phyloP scores from a whole-genome alignment of 2,113 vertebrate genomes.

The Falcunculus frontatus region DNA sequence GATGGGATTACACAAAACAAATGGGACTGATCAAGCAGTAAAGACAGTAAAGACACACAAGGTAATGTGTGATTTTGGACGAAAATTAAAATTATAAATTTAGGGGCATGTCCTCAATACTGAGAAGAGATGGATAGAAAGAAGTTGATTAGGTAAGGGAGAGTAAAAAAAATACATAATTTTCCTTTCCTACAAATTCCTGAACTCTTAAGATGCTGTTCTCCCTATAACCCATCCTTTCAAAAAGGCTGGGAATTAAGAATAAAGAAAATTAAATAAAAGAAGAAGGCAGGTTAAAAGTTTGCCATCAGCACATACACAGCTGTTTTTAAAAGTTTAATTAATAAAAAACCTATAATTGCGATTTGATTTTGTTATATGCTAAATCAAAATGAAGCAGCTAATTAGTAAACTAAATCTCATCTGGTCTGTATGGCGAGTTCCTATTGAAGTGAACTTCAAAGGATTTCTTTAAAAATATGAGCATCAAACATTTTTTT shows the following conservation, averaged over 20 bases:
- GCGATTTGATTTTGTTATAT: constrained; percentile 31
- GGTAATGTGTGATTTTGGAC: neutral
- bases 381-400: constrained; percentile 37
- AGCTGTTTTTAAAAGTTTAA: constrained; percentile 15
- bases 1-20: neutral
- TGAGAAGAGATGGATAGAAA: neutral
- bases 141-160: neutral
- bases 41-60: neutral
- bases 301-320: neutral
- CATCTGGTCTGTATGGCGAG: neutral
- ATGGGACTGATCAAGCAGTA: neutral
- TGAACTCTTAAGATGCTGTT: neutral
- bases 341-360: constrained; percentile 7
- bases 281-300: constrained; percentile 8
- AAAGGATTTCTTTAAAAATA: constrained; percentile 54
- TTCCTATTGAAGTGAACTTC: constrained; percentile 64
- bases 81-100: neutral
- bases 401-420: constrained; percentile 55
- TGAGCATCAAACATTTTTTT: constrained; percentile 58
- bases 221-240: neutral
- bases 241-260: neutral
- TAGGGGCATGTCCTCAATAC: neutral
- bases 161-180: neutral
- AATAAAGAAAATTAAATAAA: neutral
- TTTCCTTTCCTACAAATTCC: neutral